Base-by-base conservation (phyloP, 2,888 invertebrate genomes). In the Athrips mouffetella region DNA sequence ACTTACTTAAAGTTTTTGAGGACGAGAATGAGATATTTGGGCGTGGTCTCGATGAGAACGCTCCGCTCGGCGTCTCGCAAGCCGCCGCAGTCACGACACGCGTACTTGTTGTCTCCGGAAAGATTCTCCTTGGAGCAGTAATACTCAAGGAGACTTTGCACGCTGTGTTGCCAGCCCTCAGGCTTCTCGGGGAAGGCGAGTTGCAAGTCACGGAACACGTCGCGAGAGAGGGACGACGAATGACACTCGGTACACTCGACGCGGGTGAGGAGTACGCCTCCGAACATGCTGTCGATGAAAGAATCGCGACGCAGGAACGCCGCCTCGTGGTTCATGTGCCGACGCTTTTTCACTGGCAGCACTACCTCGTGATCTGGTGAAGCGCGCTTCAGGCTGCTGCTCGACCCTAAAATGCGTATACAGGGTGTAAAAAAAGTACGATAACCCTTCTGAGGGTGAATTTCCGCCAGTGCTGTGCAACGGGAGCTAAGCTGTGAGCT, bases 151-250 rank as follows among this genome's bases (percentile, higher is more conserved):
- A 96, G 89, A 57, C 91, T 91, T 70, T 95, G 94, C n/a, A 96
- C 92, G 25, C 91, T 91, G 60, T 92, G 91, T 53, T 90, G 71
- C 57, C 67, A 86, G 4, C 65, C 70, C 0, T 73, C 76, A 0
- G 76, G 69, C 42, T 76, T 87, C 21, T 92, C 91, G 0, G 94
- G 94, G 76, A 94, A 94, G 0, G 94, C 92, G 1, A 95, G 81
- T 60, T 94, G 94, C 10, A 97, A 80, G 61, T 96, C 96, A 3
- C 94, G 91, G 80, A 96, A 96, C 45, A 91, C 91, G 71, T 96
- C 96, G 0, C 91, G 91, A 18, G 93, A 93, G 48, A 92, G 90
- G 1, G 95, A 95, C 48, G 92, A 91, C 4, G 91, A 91, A 47
- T 90, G 88, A 70, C 96, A 97, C 45, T 89, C 90, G 11, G 91